Evolutionary conservation across 2,888 invertebrate species (phyloP), one percentile per base, ranked within the genome.

Genomic region (Drosophila algonquin): DNA sequence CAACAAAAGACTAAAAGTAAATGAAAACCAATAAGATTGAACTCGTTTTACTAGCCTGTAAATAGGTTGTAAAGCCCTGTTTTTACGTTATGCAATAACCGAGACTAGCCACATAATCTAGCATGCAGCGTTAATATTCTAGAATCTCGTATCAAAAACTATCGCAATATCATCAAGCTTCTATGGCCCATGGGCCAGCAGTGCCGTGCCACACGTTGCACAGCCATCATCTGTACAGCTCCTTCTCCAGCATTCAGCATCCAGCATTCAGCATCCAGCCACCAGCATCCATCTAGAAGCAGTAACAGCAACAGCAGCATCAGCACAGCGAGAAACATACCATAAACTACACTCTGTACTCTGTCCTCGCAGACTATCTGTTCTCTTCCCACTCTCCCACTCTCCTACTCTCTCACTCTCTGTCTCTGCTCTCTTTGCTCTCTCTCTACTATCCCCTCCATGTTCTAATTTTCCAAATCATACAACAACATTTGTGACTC

Each of bases 1-100:
- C 52, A 61, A 50, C 75, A 69, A 61, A 63, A 63, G 7, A 7
- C 58, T 44, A 52, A 47, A 70, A 67, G 48, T 18, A 61, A 53
- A 75, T 63, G 58, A 80, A 27, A 58, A 67, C 45, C 72, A 55
- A 53, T 48, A 72, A 75, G 89, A 87, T 87, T 88, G 77, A 91
- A 91, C 91, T 91, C 91, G 91, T 91, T 91, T 91, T 91, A 91
- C 91, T 91, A 91, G 91, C 92, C 91, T 91, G 91, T 91, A 91
- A 90, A 84, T 91, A 90, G 92, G 91, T 91, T 91, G 91, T 91
- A 91, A 91, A 91, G 91, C 92, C 91, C 91, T 92, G 92, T 90
- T 91, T 91, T 89, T 81, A 84, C 82, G 80, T 86, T 84, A 87
- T 75, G 77, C 73, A 67, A 74, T 73, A 73, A 79, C 60, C 70